Evolutionary conservation across 2,797 vertebrate species (phyloP), one percentile per base, ranked within the genome.

Genomic region (Ptychadena robeensis): DNA sequence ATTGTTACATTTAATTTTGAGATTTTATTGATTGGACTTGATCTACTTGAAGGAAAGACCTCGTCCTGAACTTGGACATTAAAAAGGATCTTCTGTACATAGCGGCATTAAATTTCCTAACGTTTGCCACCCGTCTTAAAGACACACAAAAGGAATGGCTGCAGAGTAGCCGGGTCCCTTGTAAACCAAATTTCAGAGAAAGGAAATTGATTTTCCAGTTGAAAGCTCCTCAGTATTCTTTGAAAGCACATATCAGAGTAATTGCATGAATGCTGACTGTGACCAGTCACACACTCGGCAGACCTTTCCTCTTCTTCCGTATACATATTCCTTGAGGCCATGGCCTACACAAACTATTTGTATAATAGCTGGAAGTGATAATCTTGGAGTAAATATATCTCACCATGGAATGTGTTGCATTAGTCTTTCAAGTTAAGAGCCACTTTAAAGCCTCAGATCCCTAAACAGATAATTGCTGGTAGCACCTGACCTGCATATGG

Each of bases 161-260:
- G 38, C 12, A 37, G 35, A 9, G 28, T 65, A 40, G 40, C 14
- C 64, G 35, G 35, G 73, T 76, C 73, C 38, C 59, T 66, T 66
- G 64, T 40, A 40, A 10, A 69, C 67, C 27, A 57, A 27, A 53
- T 48, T 78, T 53, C 40, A 67, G 40, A 68, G 35, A 76, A 32
- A 66, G 31, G 22, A 34, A n/a, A 78, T 78, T 66, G 75, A 76
- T 76, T 65, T 76, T 76, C 73, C 28, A 38, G 11, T 31, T 76
- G 61, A 32, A 44, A 76, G 74, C 74, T 77, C 37, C 37, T 76
- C 61, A 44, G 32, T 44, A 76, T 76, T 76, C 61, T 31, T 31
- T 65, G 61, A 76, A 31, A 76, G 61, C 59, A 40, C 25, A 32
- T 66, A 25, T 28, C 59, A 75, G 73, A 5, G 27, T 75, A 64